Evolutionary conservation across 2,113 vertebrate genomes (phyloP).

Genomic region (Pao palembangensis): DNA sequence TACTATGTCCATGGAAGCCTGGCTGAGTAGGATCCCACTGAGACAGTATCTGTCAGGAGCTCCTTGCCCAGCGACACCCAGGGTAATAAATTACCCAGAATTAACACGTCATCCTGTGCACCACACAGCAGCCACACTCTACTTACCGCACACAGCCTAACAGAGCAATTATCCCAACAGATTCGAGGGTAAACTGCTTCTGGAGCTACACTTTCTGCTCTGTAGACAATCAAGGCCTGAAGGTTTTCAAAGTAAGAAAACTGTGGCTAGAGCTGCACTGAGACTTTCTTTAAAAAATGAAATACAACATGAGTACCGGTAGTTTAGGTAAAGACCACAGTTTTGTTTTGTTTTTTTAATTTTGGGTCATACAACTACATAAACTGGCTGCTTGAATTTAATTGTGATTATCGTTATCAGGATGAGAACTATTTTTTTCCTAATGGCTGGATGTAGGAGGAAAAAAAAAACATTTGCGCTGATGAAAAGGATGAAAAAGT

Average conservation of each 20-base stretch:
- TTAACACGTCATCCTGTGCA: constrained; percentile 70
- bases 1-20: constrained; percentile 49
- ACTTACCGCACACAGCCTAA: constrained; percentile 63
- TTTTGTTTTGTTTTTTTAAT: neutral
- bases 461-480: no score
- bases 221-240: neutral
- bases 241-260: no score
- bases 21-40: constrained; percentile 52
- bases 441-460: no score
- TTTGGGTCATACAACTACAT: neutral
- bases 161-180: constrained; percentile 76
- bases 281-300: neutral
- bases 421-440: no score
- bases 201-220: constrained; percentile 30
- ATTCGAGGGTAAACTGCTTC: constrained; percentile 47
- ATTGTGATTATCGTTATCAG: no score
- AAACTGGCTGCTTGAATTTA: no score
- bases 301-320: neutral
- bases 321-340: no score
- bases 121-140: constrained; percentile 46
- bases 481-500: no score
- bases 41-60: constrained; percentile 63
- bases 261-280: no score
- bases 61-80: constrained; percentile 47
- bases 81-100: constrained; percentile 74